These are phyloP conservation scores for Papilio elwesi DNA, from an alignment of 2,888 invertebrate genomes.

Conservation along the genomic window DNA sequence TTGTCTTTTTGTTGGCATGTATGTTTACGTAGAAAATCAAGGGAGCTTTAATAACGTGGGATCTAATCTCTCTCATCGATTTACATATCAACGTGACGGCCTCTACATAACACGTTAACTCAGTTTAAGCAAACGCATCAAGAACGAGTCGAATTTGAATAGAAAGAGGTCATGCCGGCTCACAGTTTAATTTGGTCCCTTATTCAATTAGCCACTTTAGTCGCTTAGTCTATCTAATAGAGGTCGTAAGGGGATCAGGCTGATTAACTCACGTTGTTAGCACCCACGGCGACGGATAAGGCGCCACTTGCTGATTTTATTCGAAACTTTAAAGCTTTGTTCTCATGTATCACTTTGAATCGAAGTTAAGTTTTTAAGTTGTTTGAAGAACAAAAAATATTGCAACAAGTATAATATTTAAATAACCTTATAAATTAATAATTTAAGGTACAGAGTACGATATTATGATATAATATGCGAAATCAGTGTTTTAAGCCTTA, in stretches of 20 bases:
- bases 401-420: too few species aligned
- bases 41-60: slow-evolving; percentile 60
- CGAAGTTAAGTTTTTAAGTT: too few species aligned
- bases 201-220: slow-evolving; percentile 79
- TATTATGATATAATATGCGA: too few species aligned
- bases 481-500: too few species aligned
- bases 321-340: slow-evolving; percentile 39
- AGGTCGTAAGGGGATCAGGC: slow-evolving; percentile 76
- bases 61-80: slow-evolving; percentile 62
- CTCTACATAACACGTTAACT: slow-evolving; percentile 42
- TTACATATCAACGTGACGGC: slow-evolving; percentile 55
- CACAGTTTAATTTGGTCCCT: slow-evolving; percentile 79
- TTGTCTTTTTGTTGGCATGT: not conserved
- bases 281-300: slow-evolving; percentile 64
- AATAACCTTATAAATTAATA: too few species aligned
- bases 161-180: slow-evolving; percentile 78
- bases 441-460: too few species aligned
- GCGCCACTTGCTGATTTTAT: slow-evolving; percentile 44
- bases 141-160: slow-evolving; percentile 75
- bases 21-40: slow-evolving; percentile 36
- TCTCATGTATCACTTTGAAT: slow-evolving; percentile 17
- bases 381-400: too few species aligned
- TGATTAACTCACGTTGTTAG: slow-evolving; percentile 78
- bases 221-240: slow-evolving; percentile 72
- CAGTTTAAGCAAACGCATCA: slow-evolving; percentile 55